Evolutionary conservation across 2,888 invertebrate genomes (phyloP), one percentile per base, ranked within the genome.

Genomic region (Apocheima hispidaria): DNA sequence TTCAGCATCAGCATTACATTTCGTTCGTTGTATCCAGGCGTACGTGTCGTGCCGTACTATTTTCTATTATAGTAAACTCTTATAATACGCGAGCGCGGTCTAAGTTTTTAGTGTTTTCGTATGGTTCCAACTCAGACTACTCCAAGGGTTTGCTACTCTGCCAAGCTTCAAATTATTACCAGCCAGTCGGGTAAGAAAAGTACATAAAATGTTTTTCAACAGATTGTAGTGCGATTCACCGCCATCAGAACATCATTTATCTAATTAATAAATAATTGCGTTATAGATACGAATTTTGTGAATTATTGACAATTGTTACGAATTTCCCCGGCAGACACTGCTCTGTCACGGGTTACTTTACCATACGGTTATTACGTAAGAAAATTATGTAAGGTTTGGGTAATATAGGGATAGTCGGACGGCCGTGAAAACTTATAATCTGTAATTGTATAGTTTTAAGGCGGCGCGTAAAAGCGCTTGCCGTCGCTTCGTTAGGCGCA

Each of bases 351-450:
- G 66, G 53, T 73, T 73, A 72, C 71, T 70, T 75, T 63, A 77
- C 79, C 84, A 84, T 79, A 86, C 78, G 82, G 81, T 77, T 68
- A 79, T 88, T 88, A 88, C 87, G 86, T 87, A 88, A 88, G 84
- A 69, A 81, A 83, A 85, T 86, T 88, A 86, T 84, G 78, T 88
- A 76, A 74, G 62, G 52, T 38, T 44, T 23, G 10, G 38, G 55
- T 56, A 54, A 36, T 70, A 68, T 73, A 79, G 80, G 79, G 77
- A 79, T 74, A 59, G 20, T 41, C 41, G 49, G 59, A 65, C 51
- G 53, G 50, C 63, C 65, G 43, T 68, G 62, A 62, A 60, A 63
- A 65, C 52, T 56, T 40, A 12, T 49, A 62, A 63, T 18, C 18
- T 1, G n/a, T n/a, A 10, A 38, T 38, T 38, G 38, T 38, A n/a